Percentiles rank a stretch among this genome's conserved stretches.
Conservation (phyloP, 2,888 invertebrate genomes). For the Scrobipalpa atriplicella region DNA sequence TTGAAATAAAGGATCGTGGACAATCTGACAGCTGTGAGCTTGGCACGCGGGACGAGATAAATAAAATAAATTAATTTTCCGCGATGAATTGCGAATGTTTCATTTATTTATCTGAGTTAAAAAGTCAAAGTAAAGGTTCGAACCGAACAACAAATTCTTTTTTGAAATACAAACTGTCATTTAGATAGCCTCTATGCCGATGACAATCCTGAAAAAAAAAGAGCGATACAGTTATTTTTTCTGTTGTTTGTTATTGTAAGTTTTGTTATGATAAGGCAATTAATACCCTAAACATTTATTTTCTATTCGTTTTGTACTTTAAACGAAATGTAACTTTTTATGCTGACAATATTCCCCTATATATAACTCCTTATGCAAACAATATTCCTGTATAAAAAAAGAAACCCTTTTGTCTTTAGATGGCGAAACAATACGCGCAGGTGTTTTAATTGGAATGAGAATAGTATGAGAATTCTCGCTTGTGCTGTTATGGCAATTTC, state of each 20-base stretch:
- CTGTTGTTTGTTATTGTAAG: too few species aligned
- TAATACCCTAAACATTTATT: too few species aligned
- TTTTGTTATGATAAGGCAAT: too few species aligned
- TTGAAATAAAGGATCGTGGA: slow-evolving; percentile 2
- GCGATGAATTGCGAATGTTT: background rate
- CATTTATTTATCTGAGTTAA: background rate
- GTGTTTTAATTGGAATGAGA: slow-evolving; percentile 16
- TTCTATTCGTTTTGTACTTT: too few species aligned
- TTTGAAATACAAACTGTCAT: too few species aligned
- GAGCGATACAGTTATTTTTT: too few species aligned
- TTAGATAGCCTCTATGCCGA: too few species aligned
- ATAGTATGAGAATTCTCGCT: slow-evolving; percentile 2
- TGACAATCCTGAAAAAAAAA: too few species aligned
- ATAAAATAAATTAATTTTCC: background rate
- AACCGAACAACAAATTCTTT: too few species aligned
- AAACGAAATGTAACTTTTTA: too few species aligned
- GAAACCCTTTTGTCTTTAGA: background rate
- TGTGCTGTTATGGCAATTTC: background rate
- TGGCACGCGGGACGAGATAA: background rate
- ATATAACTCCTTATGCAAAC: background rate
- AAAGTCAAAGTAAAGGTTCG: background rate
- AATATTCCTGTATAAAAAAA: background rate
- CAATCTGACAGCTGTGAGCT: slow-evolving; percentile 10
- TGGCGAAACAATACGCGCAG: slow-evolving; percentile 13
- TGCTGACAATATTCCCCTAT: background rate